These are phyloP conservation scores for Esox lucius DNA, from an alignment of 2,797 vertebrate genomes.

Conservation along the genomic window DNA sequence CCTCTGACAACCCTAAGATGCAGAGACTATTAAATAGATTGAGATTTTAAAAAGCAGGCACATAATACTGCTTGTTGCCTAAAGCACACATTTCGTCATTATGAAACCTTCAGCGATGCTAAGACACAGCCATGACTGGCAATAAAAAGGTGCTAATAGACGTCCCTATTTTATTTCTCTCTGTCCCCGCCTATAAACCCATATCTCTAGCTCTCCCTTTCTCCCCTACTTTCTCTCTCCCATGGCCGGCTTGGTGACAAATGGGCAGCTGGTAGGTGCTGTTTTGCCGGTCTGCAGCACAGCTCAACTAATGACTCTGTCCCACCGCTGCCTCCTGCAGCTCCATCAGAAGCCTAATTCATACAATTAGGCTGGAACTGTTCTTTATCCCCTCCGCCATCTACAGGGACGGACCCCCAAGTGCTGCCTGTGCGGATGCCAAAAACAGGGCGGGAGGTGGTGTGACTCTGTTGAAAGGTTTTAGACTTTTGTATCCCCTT, in stretches of 20 bases:
- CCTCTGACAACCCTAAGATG: too few species aligned
- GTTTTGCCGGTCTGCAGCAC: constrained; percentile 28
- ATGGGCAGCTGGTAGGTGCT: constrained; percentile 43
- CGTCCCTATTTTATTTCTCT: background rate
- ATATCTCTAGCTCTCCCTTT: constrained; percentile 21
- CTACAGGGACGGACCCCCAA: constrained; percentile 1
- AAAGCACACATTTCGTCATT: too few species aligned
- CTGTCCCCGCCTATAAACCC: background rate
- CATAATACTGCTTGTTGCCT: too few species aligned
- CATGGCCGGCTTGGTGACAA: constrained; percentile 38
- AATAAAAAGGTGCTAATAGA: too few species aligned
- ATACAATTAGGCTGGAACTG: constrained; percentile 34
- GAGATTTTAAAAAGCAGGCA: too few species aligned
- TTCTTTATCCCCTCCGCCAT: constrained; percentile 12
- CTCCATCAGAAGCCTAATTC: constrained; percentile 40
- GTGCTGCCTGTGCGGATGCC: too few species aligned
- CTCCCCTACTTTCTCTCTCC: background rate
- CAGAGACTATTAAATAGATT: too few species aligned
- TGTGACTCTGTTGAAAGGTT: background rate
- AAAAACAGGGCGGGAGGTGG: background rate
- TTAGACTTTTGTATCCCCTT: background rate
- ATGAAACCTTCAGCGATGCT: too few species aligned
- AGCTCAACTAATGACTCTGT: constrained; percentile 45
- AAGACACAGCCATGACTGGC: too few species aligned
- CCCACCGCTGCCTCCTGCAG: constrained; percentile 26